These are phyloP conservation scores for Agrilus cyanescens DNA, from an alignment of 2,888 invertebrate species.

Conservation along the genomic window DNA sequence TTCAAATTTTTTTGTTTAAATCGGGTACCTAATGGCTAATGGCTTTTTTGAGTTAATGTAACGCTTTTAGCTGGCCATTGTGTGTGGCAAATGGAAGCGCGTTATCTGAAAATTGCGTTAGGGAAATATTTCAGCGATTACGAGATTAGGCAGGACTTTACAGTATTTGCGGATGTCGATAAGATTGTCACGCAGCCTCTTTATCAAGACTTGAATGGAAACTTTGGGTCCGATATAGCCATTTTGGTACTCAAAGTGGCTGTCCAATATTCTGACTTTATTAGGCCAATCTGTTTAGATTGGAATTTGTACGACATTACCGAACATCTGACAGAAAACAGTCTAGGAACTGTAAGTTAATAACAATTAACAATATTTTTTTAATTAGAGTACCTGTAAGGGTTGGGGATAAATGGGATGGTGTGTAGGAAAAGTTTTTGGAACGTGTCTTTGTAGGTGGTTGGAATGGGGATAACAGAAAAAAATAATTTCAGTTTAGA, in stretches of 20 bases:
- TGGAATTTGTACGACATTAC: constrained; percentile 25
- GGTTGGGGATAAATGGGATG: not conserved
- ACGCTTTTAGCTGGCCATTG: constrained; percentile 34
- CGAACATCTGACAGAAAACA: constrained; percentile 16
- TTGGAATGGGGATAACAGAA: constrained; percentile 51
- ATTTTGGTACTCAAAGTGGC: constrained; percentile 34
- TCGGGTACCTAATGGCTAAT: too few species aligned
- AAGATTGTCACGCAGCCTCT: constrained; percentile 34
- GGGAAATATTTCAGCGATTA: constrained; percentile 31
- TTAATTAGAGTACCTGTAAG: not conserved
- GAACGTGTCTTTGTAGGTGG: constrained; percentile 31
- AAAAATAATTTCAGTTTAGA: constrained; percentile 39
- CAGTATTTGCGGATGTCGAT: constrained; percentile 31
- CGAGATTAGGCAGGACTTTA: constrained; percentile 19
- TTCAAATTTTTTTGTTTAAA: too few species aligned
- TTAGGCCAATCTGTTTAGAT: constrained; percentile 42
- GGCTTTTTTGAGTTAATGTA: not conserved
- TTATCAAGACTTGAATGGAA: constrained; percentile 39
- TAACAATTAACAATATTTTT: too few species aligned
- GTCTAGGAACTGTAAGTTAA: constrained; percentile 20
- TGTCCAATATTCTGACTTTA: constrained; percentile 33
- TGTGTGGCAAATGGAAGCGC: constrained; percentile 29
- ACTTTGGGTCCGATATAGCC: constrained; percentile 47
- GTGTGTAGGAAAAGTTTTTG: too few species aligned
- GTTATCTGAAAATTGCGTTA: constrained; percentile 27